Evolutionary conservation across 1,140 invertebrate genomes (phyloP), one percentile per base, ranked within the genome.

Genomic region (Homarus americanus): DNA sequence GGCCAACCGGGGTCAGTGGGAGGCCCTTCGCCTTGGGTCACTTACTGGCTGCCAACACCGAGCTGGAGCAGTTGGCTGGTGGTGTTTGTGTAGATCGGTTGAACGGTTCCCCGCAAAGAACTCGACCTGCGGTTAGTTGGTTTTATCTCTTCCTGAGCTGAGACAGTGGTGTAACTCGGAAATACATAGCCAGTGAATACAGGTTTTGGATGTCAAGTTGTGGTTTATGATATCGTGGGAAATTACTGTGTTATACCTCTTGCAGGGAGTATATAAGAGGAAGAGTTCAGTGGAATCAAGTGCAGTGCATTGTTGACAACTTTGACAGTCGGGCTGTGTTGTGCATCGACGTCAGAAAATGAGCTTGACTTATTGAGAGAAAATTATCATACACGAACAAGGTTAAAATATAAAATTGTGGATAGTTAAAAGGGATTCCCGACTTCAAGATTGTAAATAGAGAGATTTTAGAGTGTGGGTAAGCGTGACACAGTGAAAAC

Each of bases 1-100:
- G 69, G 83, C 38, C 83, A 36, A 49, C 69, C 69, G 41, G 72
- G 72, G 83, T 86, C 83, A 86, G 83, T 44, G 83, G 83, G 38
- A 86, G 83, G 58, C 66, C 72, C 72, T 69, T 75, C 83, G 58
- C 41, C 83, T 38, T 86, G 72, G 72, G 83, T 86, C 83, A 86
- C 83, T 86, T 86, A 41, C 72, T 76, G 38, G 66, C 83, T 53
- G 83, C 83, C 72, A 75, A 86, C 69, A 73, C 41, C 83, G 83
- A 41, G 38, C 40, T 75, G 28, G 24, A 73, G 44, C 40, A 75
- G 66, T 73, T 49, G 38, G 66, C 66, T 73, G 15, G 83, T 32
- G 66, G 44, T n/a, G 40, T 75, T n/a, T 75, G 83, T 32, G 66
- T 72, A 0, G 83, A 38, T 20, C 83, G 38, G 66, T 32, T 49